Evolutionary conservation across 2,113 vertebrate species (phyloP), one percentile per base, ranked within the genome.

Genomic region (Phoxinus phoxinus): DNA sequence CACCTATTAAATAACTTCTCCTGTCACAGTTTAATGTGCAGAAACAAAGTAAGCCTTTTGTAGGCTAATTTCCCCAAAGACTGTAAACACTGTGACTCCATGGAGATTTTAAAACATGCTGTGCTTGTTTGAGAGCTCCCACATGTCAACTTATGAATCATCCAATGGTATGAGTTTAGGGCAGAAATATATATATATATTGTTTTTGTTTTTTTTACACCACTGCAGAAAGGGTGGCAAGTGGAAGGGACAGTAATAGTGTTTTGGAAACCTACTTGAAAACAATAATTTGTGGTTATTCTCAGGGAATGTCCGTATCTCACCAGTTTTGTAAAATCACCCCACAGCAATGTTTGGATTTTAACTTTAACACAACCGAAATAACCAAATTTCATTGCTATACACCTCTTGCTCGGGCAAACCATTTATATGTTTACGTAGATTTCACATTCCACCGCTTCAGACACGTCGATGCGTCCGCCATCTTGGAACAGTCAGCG

Each of bases 41-140:
- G 30, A 58, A 12, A 41, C 27, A 35, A 56, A 58, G 21, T 58
- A 79, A 41, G 13, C 6, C 9, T 25, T 78, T 59, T 11, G 30
- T 41, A 59, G 76, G 11, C 21, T 78, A 23, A 79, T 59, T 61
- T 79, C 76, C 53, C 56, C 56, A 9, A 79, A 59, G 53, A 61
- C 53, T 41, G 48, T 56, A 41, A 78, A 59, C 30, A 78, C 30
- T 37, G 53, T n/a, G 51, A 23, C 53, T 79, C 75, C 11, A 19
- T 58, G 32, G 30, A 58, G 48, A 30, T 78, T 77, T 58, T 19
- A 77, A 58, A 58, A 58, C 75, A 59, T 46, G 51, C 51, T 78
- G 75, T 58, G 35, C 23, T 78, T 78, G 46, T 53, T 32, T 77
- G 19, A 23, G 75, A 10, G 48, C 30, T 58, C 53, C 75, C 5